Evolutionary conservation across 1,140 invertebrate genomes (phyloP), one percentile per base, ranked within the genome.

Genomic region (Cecropterus lyciades): DNA sequence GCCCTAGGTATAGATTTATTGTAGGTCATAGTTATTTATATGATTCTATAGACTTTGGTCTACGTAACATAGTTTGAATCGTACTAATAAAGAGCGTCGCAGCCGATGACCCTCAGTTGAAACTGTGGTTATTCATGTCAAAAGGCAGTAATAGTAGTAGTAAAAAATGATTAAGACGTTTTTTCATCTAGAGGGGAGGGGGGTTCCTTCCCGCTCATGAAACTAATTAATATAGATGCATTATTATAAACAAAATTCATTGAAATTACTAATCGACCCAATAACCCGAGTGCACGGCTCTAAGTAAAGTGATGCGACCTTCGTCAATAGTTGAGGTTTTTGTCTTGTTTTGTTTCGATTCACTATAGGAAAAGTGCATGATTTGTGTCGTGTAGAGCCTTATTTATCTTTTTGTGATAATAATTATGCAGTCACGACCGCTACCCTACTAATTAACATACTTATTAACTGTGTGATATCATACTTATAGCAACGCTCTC

Each of bases 391-490:
- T 67, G 65, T 55, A 27, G 57, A 62, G 45, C 57, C 51, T 30
- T 53, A 69, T 66, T 66, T 66, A 63, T 68, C 56, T 49, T 62
- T 53, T 72, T 72, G 49, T 62, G 55, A 59, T 60, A 46, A 65
- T 68, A 65, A 40, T 62, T 65, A 67, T 63, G 56, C 65, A 63
- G 70, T 68, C 70, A 72, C 65, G 70, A 68, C 30, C 52, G 55
- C 43, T 65, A 51, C 37, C 46, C 59, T 40, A 33, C 53, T 65
- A 56, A 56, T 57, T 57, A 57, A 17, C 55, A 57, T 45, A 55
- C 8, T 24, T 10, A 40, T 40, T 7, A 16, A 14, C 16, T 1
- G 42, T 15, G 53, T 40, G 20, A 43, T 27, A 15, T 20, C 42
- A 43, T 30, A 30, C 27, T 30, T 30, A 4, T 30, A 30, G 7